A percentile compares a stretch with the other conserved stretches of the same genome.
These are phyloP conservation scores for Dendrolimus kikuchii DNA, from an alignment of 1,140 invertebrate genomes.

Conservation along the genomic window DNA sequence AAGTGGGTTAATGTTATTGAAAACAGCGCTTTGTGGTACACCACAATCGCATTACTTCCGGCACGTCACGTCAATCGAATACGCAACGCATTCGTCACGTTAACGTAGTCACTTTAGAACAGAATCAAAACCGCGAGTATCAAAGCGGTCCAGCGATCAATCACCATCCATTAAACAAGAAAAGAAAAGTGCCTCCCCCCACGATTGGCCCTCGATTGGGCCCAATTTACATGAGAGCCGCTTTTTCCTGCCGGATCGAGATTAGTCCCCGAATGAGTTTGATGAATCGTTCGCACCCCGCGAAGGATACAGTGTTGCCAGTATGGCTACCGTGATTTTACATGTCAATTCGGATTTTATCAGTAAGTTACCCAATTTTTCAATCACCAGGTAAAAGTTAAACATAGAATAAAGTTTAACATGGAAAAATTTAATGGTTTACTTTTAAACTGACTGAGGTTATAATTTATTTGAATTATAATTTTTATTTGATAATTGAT, in stretches of 20 bases:
- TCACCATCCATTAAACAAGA: slow-evolving; percentile 72
- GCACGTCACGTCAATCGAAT: slow-evolving; percentile 7
- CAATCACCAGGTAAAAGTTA: too few relatives aligned
- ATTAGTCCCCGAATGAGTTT: slow-evolving; percentile 71
- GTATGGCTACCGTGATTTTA: too few relatives aligned
- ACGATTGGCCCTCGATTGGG: slow-evolving; percentile 66
- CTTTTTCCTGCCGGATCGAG: slow-evolving; percentile 68
- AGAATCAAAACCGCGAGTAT: slow-evolving; percentile 66
- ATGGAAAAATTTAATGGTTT: too few relatives aligned
- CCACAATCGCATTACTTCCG: slow-evolving; percentile 6
- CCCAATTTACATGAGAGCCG: slow-evolving; percentile 72
- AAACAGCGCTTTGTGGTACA: slow-evolving; percentile 14
- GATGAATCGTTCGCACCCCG: slow-evolving; percentile 65
- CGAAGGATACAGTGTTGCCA: slow-evolving; percentile 7
- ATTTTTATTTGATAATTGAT: too few relatives aligned
- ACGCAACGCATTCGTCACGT: slow-evolving; percentile 22
- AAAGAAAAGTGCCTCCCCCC: slow-evolving; percentile 69
- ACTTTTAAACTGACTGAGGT: too few relatives aligned
- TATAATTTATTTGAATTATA: too few relatives aligned
- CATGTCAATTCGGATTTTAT: too few relatives aligned
- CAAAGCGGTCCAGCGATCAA: slow-evolving; percentile 65
- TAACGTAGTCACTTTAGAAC: slow-evolving; percentile 49
- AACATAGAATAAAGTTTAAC: too few relatives aligned
- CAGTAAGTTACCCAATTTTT: too few relatives aligned
- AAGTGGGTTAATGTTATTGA: not conserved